Base-by-base conservation (phyloP, 2,113 vertebrate genomes). In the Cyprichromis sp. region DNA sequence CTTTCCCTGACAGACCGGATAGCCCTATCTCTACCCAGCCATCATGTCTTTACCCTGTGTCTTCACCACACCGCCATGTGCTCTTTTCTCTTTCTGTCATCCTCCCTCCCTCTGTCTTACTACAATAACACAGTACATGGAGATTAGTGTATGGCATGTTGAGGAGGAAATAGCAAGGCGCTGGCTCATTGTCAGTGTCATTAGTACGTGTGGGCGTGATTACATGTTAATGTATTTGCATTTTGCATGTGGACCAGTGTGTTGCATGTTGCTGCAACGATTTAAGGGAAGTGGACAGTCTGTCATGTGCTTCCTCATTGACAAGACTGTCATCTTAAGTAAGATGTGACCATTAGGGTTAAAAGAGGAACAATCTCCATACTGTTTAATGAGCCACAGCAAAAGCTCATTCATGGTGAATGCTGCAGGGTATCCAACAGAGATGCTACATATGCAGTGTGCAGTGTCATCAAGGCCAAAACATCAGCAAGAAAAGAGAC, bases 171-270 rank as follows among this genome's bases (percentile, higher is more conserved):
- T 86, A 93, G 89, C 87, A 78, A 87, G 63, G 76, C 85, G 45
- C 21, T 38, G 55, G 85, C 88, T 92, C 89, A 57, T 80, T 68
- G 85, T 91, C 83, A 31, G 59, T 87, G 84, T 91, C 91, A 93
- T 94, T 88, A 93, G 42, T 52, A 82, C 29, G 80, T 5, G 90
- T 92, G 91, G 92, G 91, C 47, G 82, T 88, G 93, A 95, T 91
- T 86, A 14, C 68, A 86, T 90, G 91, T 93, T 86, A 90, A 55
- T 85, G 85, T 87, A 81, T 87, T 81, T 90, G 85, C 54, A 84
- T 82, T 85, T 89, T 82, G 82, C 84, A 88, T 73, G 87, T 87
- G 76, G 84, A 88, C 89, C 84, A 81, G 85, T 47, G 34, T 80
- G 92, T 86, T 90, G 82, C 84, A 85, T 82, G 93, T 92, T 91